phyloP scores from a whole-genome alignment of 1,140 invertebrate genomes.

The Whitmania pigra region DNA sequence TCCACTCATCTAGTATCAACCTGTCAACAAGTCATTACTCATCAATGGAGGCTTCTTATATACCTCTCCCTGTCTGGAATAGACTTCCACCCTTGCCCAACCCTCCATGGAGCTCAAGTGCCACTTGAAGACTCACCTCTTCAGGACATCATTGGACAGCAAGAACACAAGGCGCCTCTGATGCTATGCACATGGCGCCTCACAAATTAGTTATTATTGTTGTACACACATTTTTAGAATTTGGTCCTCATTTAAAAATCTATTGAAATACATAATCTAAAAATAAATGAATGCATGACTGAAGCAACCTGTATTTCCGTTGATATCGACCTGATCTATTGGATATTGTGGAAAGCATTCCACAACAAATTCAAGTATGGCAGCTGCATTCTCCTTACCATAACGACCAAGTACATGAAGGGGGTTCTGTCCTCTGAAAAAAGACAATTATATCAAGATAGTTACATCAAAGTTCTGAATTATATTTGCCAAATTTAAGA shows the following conservation, averaged over 20 bases:
- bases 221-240: background rate
- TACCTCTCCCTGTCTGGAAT: too few relatives aligned
- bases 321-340: conserved; percentile 68
- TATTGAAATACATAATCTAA: background rate
- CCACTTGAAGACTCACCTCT: too few relatives aligned
- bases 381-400: conserved; percentile 72
- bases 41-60: too few relatives aligned
- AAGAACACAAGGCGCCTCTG: too few relatives aligned
- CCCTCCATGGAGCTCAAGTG: too few relatives aligned
- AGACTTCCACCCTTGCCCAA: too few relatives aligned
- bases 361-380: conserved; percentile 85
- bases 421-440: conserved; percentile 68
- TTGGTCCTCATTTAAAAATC: background rate
- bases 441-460: background rate
- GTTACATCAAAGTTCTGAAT: background rate
- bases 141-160: too few relatives aligned
- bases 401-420: conserved; percentile 74
- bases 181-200: too few relatives aligned
- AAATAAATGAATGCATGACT: background rate
- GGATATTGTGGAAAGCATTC: conserved; percentile 84
- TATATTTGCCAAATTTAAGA: background rate
- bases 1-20: too few relatives aligned
- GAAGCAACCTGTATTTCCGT: conserved; percentile 59
- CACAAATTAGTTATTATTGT: too few relatives aligned
- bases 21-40: too few relatives aligned